phyloP scores from a whole-genome alignment of 1,140 invertebrate genomes.

The Zaprionus inermis region DNA sequence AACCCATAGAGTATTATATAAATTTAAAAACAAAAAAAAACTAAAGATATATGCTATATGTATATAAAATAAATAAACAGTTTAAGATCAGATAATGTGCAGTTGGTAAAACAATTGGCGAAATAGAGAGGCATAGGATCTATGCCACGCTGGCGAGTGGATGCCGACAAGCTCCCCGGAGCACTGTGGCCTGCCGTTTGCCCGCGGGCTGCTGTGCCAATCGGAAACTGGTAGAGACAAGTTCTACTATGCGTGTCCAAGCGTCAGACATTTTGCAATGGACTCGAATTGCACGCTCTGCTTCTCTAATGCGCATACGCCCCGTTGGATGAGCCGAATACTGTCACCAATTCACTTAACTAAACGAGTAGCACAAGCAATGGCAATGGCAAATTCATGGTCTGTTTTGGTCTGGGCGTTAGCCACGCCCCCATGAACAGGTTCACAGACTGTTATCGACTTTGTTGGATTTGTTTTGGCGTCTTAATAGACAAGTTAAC shows the following conservation, averaged over 20 bases:
- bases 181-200: background rate
- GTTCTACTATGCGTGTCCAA: constrained; percentile 17
- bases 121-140: background rate
- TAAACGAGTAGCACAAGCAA: constrained; percentile 6
- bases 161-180: constrained; percentile 13
- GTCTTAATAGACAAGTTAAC: constrained; percentile 56
- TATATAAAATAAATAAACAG: too few relatives aligned
- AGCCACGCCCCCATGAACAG: constrained; percentile 46
- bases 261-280: constrained; percentile 50
- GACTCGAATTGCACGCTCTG: constrained; percentile 6
- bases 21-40: too few relatives aligned
- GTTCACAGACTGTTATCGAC: constrained; percentile 37
- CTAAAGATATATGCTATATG: too few relatives aligned
- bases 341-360: constrained; percentile 28
- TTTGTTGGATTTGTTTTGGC: constrained; percentile 52
- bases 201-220: constrained; percentile 51
- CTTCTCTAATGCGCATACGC: constrained; percentile 15
- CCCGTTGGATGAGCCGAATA: background rate
- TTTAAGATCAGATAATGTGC: background rate
- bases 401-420: background rate
- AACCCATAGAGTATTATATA: too few relatives aligned
- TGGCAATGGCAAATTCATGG: background rate
- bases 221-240: constrained; percentile 46
- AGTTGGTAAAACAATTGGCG: background rate
- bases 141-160: constrained; percentile 28